Evolutionary conservation across 2,888 invertebrate species (phyloP).

Genomic region (Parnassius mnemosyne): DNA sequence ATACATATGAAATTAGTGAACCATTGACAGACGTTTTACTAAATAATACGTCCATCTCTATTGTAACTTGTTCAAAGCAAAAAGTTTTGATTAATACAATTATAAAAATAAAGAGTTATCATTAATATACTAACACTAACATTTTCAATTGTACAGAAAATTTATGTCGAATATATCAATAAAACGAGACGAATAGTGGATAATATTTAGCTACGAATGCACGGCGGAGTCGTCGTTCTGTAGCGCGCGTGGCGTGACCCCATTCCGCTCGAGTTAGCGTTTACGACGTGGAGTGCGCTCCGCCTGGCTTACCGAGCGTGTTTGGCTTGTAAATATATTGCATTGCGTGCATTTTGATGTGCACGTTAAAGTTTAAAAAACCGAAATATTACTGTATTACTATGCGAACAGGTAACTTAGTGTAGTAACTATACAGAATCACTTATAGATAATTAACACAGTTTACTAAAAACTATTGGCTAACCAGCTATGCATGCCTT

Average conservation of each 20-base stretch:
- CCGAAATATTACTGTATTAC: conserved; percentile 10
- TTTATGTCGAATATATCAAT: conserved; percentile 5
- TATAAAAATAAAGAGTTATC: too few species aligned
- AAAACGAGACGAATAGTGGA: conserved; percentile 6
- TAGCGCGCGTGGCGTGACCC: conserved; percentile 33
- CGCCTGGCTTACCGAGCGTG: conserved; percentile 18
- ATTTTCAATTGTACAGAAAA: neutral
- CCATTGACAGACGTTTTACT: too few species aligned
- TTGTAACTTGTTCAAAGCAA: too few species aligned
- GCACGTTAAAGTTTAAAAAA: conserved; percentile 14
- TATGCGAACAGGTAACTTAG: neutral
- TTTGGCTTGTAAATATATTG: conserved; percentile 21
- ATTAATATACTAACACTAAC: too few species aligned
- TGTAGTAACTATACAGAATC: neutral
- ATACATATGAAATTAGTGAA: too few species aligned
- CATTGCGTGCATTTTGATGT: conserved; percentile 22
- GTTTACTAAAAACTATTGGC: too few species aligned
- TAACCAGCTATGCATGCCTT: too few species aligned
- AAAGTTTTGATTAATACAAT: too few species aligned
- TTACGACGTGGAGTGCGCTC: conserved; percentile 35
- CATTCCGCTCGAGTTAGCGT: conserved; percentile 36
- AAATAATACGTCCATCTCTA: too few species aligned
- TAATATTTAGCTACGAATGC: conserved; percentile 30
- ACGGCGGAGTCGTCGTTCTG: conserved; percentile 28
- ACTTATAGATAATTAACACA: too few species aligned